Conservation (phyloP, 2,797 vertebrate genomes). For the Periparus ater region DNA sequence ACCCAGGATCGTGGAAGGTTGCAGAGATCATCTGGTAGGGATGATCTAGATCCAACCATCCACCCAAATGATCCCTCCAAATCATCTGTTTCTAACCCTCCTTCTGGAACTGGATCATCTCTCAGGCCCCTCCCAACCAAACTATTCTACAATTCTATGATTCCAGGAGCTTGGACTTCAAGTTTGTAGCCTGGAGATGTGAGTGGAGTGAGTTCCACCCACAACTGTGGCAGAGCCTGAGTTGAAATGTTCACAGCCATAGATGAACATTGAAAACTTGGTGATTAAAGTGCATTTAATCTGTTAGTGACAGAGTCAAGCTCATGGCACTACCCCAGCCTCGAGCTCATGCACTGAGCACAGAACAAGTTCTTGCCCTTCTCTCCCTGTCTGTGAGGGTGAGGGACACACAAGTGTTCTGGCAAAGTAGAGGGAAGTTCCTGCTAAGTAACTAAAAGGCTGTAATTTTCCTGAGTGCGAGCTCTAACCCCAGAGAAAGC, state of each 20-base stretch:
- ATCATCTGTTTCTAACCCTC: not conserved
- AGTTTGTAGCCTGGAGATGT: not conserved
- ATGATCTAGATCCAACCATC: not conserved
- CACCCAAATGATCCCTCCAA: too few relatives aligned
- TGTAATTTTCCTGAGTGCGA: not conserved
- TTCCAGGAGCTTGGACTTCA: not conserved
- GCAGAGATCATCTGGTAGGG: not conserved
- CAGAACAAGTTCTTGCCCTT: not conserved
- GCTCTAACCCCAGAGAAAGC: not conserved
- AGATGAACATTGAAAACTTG: not conserved
- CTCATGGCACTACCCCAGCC: not conserved
- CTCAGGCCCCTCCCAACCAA: not conserved
- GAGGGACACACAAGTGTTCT: not conserved
- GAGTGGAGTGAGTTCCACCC: not conserved
- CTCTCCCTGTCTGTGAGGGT: not conserved
- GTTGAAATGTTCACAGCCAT: not conserved
- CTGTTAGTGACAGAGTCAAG: not conserved
- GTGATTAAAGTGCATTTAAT: not conserved
- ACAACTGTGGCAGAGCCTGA: fast-evolving
- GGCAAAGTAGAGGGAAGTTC: not conserved
- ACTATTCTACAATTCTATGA: not conserved
- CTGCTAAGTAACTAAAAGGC: not conserved
- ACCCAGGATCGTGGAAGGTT: not conserved
- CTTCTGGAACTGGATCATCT: not conserved
- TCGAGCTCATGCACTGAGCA: not conserved